Evolutionary conservation across 2,797 vertebrate genomes (phyloP).

Genomic region (Sebastes steindachneri): DNA sequence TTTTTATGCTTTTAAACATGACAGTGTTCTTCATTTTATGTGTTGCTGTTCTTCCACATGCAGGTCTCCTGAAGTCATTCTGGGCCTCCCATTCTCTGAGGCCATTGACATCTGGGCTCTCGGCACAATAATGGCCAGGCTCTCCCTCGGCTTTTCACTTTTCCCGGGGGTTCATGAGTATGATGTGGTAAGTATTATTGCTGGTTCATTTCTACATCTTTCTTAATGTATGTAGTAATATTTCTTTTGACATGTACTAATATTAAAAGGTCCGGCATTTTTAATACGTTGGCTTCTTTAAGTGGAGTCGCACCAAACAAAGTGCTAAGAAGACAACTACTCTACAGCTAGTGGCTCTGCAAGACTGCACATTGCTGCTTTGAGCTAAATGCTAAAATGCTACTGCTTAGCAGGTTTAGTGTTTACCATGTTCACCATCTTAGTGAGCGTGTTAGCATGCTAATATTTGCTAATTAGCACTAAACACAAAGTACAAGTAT

Average conservation of each 20-base stretch:
- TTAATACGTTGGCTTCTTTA: not conserved
- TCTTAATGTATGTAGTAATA: not conserved
- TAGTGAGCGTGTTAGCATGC: no score
- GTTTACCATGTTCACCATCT: no score
- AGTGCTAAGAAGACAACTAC: not conserved
- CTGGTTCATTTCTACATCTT: not conserved
- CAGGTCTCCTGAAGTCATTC: slow-evolving; percentile 1
- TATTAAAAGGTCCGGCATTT: not conserved
- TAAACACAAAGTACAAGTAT: no score
- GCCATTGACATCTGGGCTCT: slow-evolving; percentile 4
- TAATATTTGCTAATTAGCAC: no score
- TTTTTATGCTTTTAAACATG: not conserved
- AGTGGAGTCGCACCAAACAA: not conserved
- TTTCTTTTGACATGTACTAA: not conserved
- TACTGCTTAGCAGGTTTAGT: no score
- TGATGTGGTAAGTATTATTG: not conserved
- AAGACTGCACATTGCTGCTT: not conserved
- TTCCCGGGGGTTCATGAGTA: not conserved
- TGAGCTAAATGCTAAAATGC: no score
- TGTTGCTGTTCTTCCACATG: not conserved
- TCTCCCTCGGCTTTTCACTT: not conserved
- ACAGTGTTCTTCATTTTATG: not conserved
- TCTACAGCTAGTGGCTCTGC: not conserved
- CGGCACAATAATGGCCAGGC: not conserved
- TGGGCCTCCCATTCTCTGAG: not conserved